A percentile compares a stretch with the other conserved stretches of the same genome.
Evolutionary conservation across 2,113 vertebrate genomes (phyloP).

Genomic region (Apodemus sylvaticus): DNA sequence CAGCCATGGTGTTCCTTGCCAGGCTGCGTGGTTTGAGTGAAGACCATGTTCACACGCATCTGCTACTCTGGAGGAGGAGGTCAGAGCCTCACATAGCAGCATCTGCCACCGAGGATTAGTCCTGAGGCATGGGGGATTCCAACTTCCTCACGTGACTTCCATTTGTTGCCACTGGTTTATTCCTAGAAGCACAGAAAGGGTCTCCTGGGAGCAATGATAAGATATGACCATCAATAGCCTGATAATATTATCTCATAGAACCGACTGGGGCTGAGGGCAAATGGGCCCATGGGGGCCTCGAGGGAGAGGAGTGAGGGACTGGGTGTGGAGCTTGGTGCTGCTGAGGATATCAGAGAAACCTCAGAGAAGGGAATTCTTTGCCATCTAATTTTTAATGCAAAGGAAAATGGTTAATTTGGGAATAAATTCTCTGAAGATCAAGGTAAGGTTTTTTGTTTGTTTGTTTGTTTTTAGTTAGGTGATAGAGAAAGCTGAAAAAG

Average conservation of each 20-base stretch:
- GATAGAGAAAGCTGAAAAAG: not conserved
- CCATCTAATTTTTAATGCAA: conserved; percentile 20
- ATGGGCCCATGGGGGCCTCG: not conserved
- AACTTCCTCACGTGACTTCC: conserved; percentile 2
- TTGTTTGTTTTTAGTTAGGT: not conserved
- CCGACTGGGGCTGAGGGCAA: not conserved
- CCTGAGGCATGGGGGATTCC: not conserved
- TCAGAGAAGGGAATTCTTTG: not conserved
- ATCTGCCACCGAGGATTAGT: conserved; percentile 61
- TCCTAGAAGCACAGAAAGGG: conserved; percentile 32
- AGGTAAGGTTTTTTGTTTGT: not conserved
- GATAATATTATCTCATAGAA: not conserved
- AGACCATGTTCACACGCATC: conserved; percentile 77
- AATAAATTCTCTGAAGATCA: conserved; percentile 38
- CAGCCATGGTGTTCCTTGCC: conserved; percentile 78
- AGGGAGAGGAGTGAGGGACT: not conserved
- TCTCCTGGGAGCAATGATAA: not conserved
- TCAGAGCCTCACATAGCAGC: conserved; percentile 62
- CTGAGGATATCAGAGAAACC: not conserved
- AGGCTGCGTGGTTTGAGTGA: conserved; percentile 78
- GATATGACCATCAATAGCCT: not conserved
- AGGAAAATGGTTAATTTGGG: not conserved
- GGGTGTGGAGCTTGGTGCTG: not conserved
- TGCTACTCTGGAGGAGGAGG: conserved; percentile 72
- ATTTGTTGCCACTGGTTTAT: not conserved